These are phyloP conservation scores for Drosophila lutescens DNA, from an alignment of 2,888 invertebrate genomes.

Conservation along the genomic window DNA sequence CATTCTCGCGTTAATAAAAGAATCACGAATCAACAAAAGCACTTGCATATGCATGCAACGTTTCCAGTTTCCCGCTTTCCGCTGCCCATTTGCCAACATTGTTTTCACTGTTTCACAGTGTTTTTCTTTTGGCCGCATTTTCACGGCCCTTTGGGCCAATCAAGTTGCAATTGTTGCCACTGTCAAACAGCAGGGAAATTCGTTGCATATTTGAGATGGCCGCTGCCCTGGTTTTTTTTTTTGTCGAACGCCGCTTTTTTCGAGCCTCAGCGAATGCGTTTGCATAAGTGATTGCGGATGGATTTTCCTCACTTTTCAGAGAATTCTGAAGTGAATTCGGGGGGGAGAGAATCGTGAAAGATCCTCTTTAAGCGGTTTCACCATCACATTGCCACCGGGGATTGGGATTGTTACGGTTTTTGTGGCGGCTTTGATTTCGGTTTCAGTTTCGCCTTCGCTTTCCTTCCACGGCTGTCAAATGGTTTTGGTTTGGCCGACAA, in stretches of 20 bases:
- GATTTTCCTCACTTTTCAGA: not conserved
- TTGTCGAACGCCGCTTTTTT: constrained; percentile 6
- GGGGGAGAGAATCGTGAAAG: not conserved
- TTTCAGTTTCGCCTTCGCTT: not conserved
- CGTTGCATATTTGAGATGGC: constrained; percentile 38
- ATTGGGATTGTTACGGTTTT: not conserved
- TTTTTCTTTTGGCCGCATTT: constrained; percentile 21
- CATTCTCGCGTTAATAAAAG: constrained; percentile 9
- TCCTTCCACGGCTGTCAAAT: constrained; percentile 10
- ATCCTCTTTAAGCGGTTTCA: constrained; percentile 2
- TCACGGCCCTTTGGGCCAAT: constrained; percentile 47
- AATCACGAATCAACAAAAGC: constrained; percentile 12
- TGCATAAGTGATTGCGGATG: constrained; percentile 70
- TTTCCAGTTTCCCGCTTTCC: constrained; percentile 26
- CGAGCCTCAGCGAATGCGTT: constrained; percentile 34
- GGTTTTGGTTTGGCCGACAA: constrained; percentile 7
- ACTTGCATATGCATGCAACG: constrained; percentile 30
- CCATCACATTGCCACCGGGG: constrained; percentile 1
- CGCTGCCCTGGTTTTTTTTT: not conserved
- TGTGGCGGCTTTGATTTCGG: constrained; percentile 27
- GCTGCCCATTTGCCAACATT: constrained; percentile 13
- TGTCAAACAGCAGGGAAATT: constrained; percentile 35
- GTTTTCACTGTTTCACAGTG: constrained; percentile 17
- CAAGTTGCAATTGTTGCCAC: constrained; percentile 59
- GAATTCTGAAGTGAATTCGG: not conserved